Conservation (phyloP, 2,113 vertebrate genomes). For the Aythya baeri region DNA sequence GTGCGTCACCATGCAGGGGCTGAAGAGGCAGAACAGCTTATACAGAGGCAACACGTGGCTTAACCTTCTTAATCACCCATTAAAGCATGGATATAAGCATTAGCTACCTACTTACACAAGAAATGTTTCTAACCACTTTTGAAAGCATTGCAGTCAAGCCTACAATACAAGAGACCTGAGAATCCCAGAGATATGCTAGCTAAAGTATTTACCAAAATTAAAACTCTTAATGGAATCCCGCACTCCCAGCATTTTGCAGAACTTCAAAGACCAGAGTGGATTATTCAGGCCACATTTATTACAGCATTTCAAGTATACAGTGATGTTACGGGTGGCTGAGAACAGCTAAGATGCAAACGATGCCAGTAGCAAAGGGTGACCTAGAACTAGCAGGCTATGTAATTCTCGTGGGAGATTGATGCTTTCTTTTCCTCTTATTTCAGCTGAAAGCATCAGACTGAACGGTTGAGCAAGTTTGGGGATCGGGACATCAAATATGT, state of each 20-base stretch:
- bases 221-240: neutral
- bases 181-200: neutral
- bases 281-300: conserved; percentile 66
- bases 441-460: neutral
- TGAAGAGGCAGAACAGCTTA: neutral
- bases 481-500: neutral
- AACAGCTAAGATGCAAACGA: conserved; percentile 23
- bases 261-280: neutral
- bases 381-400: conserved; percentile 1
- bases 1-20: neutral
- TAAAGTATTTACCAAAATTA: neutral
- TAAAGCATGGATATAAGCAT: neutral
- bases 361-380: conserved; percentile 11
- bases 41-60: neutral
- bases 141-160: neutral
- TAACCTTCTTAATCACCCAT: neutral
- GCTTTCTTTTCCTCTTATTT: neutral
- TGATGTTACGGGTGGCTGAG: conserved; percentile 14
- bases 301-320: conserved; percentile 62
- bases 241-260: neutral
- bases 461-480: neutral
- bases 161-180: neutral
- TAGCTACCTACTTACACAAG: neutral
- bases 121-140: neutral
- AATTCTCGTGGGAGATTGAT: neutral